Conservation (phyloP, 2,888 invertebrate species). For the Penaeus monodon region DNA sequence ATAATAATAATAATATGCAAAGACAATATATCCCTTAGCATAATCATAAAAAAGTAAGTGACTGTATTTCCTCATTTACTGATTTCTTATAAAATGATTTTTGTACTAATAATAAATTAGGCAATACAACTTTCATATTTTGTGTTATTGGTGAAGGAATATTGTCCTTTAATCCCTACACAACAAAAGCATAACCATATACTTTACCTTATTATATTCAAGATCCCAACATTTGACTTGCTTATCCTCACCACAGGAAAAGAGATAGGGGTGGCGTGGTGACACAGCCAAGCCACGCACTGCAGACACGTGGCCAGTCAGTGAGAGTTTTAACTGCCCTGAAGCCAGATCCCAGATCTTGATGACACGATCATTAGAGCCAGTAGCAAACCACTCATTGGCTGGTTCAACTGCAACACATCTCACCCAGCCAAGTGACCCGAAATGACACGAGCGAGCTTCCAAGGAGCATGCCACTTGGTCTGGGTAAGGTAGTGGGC, state of each 20-base stretch:
- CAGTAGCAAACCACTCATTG: conserved; percentile 94
- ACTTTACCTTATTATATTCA: conserved; percentile 92
- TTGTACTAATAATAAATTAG: too few species aligned
- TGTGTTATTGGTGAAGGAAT: too few species aligned
- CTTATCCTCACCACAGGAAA: conserved; percentile 98
- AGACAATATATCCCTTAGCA: too few species aligned
- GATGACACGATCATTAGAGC: conserved; percentile 97
- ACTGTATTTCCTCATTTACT: too few species aligned
- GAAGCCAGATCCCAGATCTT: conserved; percentile 99
- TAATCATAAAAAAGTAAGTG: too few species aligned
- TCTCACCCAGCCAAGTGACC: conserved; percentile 98
- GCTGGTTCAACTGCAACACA: conserved; percentile 98
- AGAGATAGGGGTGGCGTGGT: conserved; percentile 94
- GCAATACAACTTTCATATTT: too few species aligned
- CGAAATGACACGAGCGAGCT: conserved; percentile 94
- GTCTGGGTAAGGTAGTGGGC: conserved; percentile 92
- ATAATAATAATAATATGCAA: too few species aligned
- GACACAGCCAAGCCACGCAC: conserved; percentile 96
- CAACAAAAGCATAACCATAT: background rate
- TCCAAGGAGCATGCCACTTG: conserved; percentile 99
- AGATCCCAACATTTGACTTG: conserved; percentile 99
- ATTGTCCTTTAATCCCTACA: background rate
- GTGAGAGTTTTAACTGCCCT: conserved; percentile 93
- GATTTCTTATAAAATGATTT: too few species aligned
- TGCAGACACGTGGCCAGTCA: conserved; percentile 98